These are phyloP conservation scores for Pagrus major DNA, from an alignment of 2,113 vertebrate genomes.

Conservation along the genomic window DNA sequence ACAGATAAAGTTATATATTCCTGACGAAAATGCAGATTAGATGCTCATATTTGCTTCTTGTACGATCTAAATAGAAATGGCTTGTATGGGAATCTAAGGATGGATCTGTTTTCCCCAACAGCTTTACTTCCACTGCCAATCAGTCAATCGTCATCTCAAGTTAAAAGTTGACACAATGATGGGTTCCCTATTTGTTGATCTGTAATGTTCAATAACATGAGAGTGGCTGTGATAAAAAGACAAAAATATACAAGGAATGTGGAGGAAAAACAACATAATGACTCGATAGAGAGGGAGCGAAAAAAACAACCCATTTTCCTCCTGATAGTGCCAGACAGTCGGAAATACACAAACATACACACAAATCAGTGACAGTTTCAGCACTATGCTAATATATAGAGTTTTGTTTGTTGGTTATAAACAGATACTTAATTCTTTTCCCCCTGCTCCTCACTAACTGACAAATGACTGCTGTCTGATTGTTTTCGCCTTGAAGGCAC, in stretches of 20 bases:
- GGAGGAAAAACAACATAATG: not conserved
- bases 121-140: not conserved
- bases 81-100: not conserved
- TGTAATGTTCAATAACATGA: not conserved
- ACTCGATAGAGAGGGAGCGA: not conserved
- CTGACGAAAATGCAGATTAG: not conserved
- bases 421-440: not conserved
- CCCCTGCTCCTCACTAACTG: not conserved
- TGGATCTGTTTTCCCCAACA: not conserved
- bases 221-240: not conserved
- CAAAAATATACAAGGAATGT: not conserved
- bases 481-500: not conserved
- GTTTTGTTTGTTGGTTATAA: conserved; percentile 5
- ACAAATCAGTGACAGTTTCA: not conserved
- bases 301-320: not conserved
- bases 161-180: conserved; percentile 1
- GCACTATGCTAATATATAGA: not conserved
- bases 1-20: not conserved
- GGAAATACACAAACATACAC: not conserved
- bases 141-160: not conserved
- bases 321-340: not conserved
- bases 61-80: not conserved
- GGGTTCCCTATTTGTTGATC: not conserved
- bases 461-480: conserved; percentile 16
- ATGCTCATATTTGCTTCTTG: not conserved